Base-by-base conservation (phyloP, 2,113 vertebrate genomes). In the Pomatostomus ruficeps region DNA sequence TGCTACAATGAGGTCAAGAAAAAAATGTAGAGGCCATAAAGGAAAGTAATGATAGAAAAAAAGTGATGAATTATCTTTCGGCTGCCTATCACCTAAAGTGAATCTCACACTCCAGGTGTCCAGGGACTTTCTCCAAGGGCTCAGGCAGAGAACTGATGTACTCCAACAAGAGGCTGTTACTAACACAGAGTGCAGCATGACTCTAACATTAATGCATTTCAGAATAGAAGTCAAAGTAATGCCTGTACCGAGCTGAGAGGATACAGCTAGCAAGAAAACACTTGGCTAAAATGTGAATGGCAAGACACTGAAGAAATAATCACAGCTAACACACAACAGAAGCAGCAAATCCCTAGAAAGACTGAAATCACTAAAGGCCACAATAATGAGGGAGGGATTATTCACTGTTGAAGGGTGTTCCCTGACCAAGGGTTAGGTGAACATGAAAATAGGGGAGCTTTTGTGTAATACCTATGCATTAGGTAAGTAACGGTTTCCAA, bases 301-400 rank as follows among this genome's bases (percentile, higher is more conserved):
- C 15, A 75, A 85, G 13, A 20, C 55, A 88, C 13, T 11, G 42
- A 85, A 67, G 23, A 31, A 75, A 71, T 49, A 85, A 49, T 63
- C 57, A 59, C 11, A 33, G 21, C 3, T 16, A 88, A 42, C 1
- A 3, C 22, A 10, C 0, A 2, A 43, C 0, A 63, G 43, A 74
- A 71, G 23, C 14, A 29, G 9, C 2, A 89, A 43, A 63, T 63
- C 9, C 38, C 38, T 45, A 26, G 17, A 43, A 76, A 22, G 17
- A 31, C 1, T 66, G 42, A 74, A 85, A 66, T 48, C 66, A 62
- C 13, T 17, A 20, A 78, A 85, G 15, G 9, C 28, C 42, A 49
- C 24, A 85, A 85, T 62, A 71, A 57, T 52, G 70, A 73, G 7
- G 12, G 8, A 71, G 11, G 10, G 3, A 72, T 36, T 73, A 57